Evolutionary conservation across 2,797 vertebrate genomes (phyloP).

Genomic region (Protonibea diacanthus): DNA sequence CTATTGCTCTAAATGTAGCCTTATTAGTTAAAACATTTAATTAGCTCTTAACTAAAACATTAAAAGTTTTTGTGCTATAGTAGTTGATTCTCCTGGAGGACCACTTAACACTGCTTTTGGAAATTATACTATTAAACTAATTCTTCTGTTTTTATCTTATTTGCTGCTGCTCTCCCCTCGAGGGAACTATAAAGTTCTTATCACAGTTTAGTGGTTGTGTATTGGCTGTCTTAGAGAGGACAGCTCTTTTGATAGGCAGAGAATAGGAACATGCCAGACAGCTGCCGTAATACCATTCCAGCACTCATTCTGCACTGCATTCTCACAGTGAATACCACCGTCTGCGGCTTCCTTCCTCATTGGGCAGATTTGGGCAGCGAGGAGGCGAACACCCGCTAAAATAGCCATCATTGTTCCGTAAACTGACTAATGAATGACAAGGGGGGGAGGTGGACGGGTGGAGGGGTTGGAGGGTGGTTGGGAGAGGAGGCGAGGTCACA

Average conservation of each 20-base stretch:
- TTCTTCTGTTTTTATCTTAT: background rate
- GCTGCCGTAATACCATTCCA: constrained; percentile 68
- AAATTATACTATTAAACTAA: background rate
- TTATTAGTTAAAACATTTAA: background rate
- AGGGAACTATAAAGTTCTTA: background rate
- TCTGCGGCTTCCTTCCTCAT: constrained; percentile 57
- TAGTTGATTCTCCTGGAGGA: too few relatives aligned
- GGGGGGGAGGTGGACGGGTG: background rate
- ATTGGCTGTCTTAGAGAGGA: background rate
- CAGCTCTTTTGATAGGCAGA: constrained; percentile 21
- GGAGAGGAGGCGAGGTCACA: constrained; percentile 70
- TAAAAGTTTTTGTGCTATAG: background rate
- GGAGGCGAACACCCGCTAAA: constrained; percentile 48
- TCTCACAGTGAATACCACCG: constrained; percentile 30
- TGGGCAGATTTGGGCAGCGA: constrained; percentile 44
- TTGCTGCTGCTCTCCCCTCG: background rate
- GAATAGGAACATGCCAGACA: constrained; percentile 59
- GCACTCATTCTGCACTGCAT: constrained; percentile 7
- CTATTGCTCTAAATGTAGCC: background rate
- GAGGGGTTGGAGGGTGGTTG: background rate
- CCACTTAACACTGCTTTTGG: background rate
- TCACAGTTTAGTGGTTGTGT: background rate
- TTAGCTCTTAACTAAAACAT: background rate
- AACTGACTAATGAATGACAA: constrained; percentile 71
- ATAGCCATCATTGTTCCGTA: constrained; percentile 73